These are phyloP conservation scores for Sepioteuthis lessoniana DNA, from an alignment of 2,888 invertebrate species.

Conservation along the genomic window DNA sequence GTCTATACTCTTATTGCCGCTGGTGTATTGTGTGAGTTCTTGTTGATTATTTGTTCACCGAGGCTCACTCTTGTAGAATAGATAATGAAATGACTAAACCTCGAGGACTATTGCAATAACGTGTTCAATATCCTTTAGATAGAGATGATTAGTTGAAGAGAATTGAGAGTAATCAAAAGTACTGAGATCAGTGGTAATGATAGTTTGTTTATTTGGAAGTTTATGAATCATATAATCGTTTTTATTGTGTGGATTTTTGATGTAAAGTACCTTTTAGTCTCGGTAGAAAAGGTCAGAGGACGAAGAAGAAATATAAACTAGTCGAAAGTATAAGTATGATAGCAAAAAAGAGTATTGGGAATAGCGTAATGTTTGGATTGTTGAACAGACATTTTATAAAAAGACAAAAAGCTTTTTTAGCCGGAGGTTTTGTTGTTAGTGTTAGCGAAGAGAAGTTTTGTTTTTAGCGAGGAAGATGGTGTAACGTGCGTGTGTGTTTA, in stretches of 20 bases:
- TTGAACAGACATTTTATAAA: no score
- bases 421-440: no score
- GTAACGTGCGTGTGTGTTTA: no score
- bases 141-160: neutral
- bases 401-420: no score
- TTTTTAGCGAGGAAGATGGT: no score
- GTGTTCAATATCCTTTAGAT: neutral
- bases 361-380: no score
- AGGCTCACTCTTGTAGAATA: neutral
- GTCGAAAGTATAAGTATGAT: no score
- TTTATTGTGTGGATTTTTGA: neutral
- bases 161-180: neutral
- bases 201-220: neutral
- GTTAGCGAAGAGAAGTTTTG: no score
- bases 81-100: neutral
- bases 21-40: no score
- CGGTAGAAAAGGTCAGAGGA: neutral
- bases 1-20: no score
- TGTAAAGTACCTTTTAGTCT: neutral
- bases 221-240: neutral
- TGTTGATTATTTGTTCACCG: neutral
- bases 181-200: neutral
- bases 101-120: neutral
- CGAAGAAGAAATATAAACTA: neutral
- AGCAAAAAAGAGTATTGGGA: no score